Percentiles rank a stretch among this genome's conserved stretches.
Conservation (phyloP, 2,888 invertebrate genomes). For the Agelastica alni region DNA sequence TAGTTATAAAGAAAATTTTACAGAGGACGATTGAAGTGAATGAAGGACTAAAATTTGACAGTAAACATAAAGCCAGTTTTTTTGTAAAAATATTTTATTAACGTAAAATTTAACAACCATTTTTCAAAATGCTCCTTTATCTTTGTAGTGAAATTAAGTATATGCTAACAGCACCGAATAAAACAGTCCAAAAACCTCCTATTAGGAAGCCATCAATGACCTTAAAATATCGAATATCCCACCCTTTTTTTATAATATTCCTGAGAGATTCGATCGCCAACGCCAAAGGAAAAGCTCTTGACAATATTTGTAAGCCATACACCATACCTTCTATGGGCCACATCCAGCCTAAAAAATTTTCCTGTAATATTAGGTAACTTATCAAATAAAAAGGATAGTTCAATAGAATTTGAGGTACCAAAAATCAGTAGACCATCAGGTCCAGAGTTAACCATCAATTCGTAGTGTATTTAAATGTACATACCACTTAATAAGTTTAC, state of each 20-base stretch:
- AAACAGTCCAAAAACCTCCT: constrained; percentile 63
- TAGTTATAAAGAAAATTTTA: no score
- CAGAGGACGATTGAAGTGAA: no score
- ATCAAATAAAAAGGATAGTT: not conserved
- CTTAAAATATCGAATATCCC: constrained; percentile 67
- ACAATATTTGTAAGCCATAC: constrained; percentile 43
- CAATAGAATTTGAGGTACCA: no score
- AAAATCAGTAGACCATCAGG: no score
- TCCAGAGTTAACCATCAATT: no score
- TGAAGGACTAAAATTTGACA: no score
- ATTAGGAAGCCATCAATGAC: constrained; percentile 78
- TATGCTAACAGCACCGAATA: constrained; percentile 45
- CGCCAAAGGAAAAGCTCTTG: constrained; percentile 69
- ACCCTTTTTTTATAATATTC: constrained; percentile 76
- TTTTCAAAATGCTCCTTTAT: constrained; percentile 34
- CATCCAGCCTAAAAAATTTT: constrained; percentile 62
- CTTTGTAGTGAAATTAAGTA: constrained; percentile 46
- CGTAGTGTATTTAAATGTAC: not conserved
- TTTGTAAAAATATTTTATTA: constrained; percentile 2
- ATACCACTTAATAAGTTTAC: constrained; percentile 62
- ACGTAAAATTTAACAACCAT: not conserved
- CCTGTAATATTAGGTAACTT: no score
- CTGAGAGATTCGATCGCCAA: constrained; percentile 76
- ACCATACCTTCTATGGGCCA: constrained; percentile 76
- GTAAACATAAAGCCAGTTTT: no score